Conservation (phyloP, 2,797 vertebrate genomes). For the Limosa lapponica region DNA sequence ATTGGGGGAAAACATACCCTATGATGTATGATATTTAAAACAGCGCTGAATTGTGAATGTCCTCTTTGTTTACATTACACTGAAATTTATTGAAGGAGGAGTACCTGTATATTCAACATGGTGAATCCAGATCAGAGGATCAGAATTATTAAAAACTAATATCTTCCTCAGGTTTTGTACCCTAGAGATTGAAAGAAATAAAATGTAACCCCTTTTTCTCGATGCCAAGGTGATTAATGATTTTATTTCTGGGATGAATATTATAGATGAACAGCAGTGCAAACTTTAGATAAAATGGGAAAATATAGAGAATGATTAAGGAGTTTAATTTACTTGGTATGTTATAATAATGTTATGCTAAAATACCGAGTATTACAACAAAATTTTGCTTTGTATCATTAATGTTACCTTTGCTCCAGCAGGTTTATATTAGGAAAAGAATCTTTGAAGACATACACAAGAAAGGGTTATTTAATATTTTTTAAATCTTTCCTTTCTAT, state of each 20-base stretch:
- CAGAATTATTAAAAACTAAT: conserved; percentile 66
- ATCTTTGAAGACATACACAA: conserved; percentile 28
- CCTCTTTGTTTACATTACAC: neutral
- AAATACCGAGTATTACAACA: conserved; percentile 54
- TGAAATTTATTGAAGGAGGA: neutral
- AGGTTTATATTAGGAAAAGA: conserved; percentile 50
- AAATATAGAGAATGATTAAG: conserved; percentile 61
- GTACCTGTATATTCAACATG: neutral
- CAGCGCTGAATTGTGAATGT: neutral
- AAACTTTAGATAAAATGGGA: conserved; percentile 38
- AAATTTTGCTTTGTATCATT: conserved; percentile 20
- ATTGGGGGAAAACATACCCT: neutral
- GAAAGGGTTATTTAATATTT: neutral
- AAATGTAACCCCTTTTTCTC: conserved; percentile 35
- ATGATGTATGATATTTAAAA: neutral
- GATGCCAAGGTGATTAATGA: conserved; percentile 61
- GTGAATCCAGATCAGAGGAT: conserved; percentile 15
- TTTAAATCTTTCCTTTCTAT: neutral
- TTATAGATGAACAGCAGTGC: conserved; percentile 1
- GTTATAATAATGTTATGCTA: conserved; percentile 61
- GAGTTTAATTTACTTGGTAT: conserved; percentile 70
- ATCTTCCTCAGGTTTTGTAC: conserved; percentile 19
- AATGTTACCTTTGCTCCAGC: conserved; percentile 42
- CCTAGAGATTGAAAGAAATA: conserved; percentile 24
- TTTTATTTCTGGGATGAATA: conserved; percentile 60